Evolutionary conservation across 2,888 invertebrate species (phyloP).

Genomic region (Hypercompe scribonia): DNA sequence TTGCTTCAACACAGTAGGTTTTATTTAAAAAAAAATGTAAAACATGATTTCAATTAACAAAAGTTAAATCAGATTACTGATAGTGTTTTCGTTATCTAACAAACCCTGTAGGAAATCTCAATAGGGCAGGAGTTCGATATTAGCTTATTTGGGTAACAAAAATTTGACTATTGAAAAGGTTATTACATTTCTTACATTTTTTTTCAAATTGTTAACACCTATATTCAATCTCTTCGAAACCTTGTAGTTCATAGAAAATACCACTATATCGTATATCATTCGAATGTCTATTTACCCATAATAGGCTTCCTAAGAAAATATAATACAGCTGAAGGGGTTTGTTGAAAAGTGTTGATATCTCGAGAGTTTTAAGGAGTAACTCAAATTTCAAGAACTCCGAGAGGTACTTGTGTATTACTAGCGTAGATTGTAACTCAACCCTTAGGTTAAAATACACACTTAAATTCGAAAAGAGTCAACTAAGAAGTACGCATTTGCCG

Average conservation of each 20-base stretch:
- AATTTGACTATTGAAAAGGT: neutral
- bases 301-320: neutral
- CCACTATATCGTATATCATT: neutral
- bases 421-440: neutral
- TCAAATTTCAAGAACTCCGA: neutral
- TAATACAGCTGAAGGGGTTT: neutral
- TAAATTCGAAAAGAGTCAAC: slow-evolving; percentile 14
- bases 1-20: too few relatives aligned
- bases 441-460: slow-evolving; percentile 14
- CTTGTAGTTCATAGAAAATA: neutral
- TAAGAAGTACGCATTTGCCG: slow-evolving; percentile 7
- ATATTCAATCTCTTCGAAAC: neutral
- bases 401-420: neutral
- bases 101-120: too few relatives aligned
- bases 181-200: neutral
- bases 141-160: too few relatives aligned
- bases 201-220: neutral
- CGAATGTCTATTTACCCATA: neutral
- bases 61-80: too few relatives aligned
- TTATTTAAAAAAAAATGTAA: too few relatives aligned
- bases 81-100: too few relatives aligned
- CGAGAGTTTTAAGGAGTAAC: neutral
- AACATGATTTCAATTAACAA: too few relatives aligned
- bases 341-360: neutral
- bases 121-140: too few relatives aligned